Conservation (phyloP, 2,888 invertebrate genomes). For the Aricia artaxerxes region DNA sequence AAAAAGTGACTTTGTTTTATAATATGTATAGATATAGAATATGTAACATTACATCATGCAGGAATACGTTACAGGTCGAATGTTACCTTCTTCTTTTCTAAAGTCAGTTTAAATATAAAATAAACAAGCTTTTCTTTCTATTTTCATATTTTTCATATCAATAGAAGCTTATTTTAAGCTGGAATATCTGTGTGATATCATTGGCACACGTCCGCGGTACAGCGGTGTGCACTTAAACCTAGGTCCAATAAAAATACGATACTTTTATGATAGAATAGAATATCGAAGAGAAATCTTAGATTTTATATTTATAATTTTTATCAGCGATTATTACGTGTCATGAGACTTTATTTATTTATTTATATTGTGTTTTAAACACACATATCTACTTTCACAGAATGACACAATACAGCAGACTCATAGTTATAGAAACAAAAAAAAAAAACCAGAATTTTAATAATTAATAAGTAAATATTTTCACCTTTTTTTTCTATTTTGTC, state of each 20-base stretch:
- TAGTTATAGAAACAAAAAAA: no score
- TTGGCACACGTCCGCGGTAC: constrained; percentile 58
- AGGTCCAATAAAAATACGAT: constrained; percentile 26
- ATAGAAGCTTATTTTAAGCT: neutral
- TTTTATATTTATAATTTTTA: neutral
- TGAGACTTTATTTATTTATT: neutral
- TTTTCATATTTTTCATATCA: constrained; percentile 10
- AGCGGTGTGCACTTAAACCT: constrained; percentile 66
- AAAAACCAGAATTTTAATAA: no score
- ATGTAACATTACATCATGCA: no score
- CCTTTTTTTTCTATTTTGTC: neutral
- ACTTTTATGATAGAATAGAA: constrained; percentile 7
- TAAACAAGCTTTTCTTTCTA: neutral
- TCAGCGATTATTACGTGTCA: neutral
- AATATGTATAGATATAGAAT: no score
- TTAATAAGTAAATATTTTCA: no score
- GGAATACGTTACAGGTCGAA: no score
- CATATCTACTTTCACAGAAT: no score
- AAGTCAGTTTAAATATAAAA: neutral
- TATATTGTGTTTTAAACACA: no score
- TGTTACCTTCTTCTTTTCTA: no score
- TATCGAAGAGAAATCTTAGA: neutral
- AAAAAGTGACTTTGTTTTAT: no score
- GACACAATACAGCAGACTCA: no score
- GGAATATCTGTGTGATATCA: constrained; percentile 48